These are phyloP conservation scores for Triplophysa yarkandensis DNA, from an alignment of 2,797 vertebrate species.

Conservation along the genomic window DNA sequence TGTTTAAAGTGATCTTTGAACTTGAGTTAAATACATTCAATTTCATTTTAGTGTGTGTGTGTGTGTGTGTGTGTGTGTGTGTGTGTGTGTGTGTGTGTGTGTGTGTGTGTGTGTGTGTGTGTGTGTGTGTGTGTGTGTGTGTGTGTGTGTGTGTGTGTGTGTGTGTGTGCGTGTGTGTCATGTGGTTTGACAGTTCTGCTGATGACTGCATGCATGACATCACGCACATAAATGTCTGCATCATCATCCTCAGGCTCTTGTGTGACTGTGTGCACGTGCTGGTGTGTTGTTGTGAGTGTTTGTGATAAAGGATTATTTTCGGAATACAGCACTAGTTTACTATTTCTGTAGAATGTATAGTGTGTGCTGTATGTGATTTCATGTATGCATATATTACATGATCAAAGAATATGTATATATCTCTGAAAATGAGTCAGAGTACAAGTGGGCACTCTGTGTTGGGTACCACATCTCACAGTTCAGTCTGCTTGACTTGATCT, in stretches of 20 bases:
- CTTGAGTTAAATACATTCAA: not conserved
- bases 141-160: not conserved
- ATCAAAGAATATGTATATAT: too few species aligned
- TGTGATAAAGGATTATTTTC: not conserved
- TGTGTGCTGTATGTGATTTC: not conserved
- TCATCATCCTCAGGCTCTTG: not conserved
- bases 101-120: too few species aligned
- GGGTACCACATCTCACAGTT: not conserved
- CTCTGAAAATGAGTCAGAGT: too few species aligned
- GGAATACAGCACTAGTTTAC: not conserved
- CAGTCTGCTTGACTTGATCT: not conserved
- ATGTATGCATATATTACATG: not conserved
- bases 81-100: not conserved
- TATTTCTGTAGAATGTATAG: not conserved
- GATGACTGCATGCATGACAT: conserved; percentile 8
- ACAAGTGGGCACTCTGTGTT: not conserved
- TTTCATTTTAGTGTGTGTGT: not conserved
- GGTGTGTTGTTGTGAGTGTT: not conserved
- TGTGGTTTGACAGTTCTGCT: conserved; percentile 1
- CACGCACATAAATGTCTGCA: not conserved
- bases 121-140: not conserved
- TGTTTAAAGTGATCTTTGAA: not conserved
- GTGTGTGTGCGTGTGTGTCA: not conserved
- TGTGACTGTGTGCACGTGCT: not conserved
- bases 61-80: not conserved